Evolutionary conservation across 2,113 vertebrate species (phyloP).

Genomic region (Lophius piscatorius): DNA sequence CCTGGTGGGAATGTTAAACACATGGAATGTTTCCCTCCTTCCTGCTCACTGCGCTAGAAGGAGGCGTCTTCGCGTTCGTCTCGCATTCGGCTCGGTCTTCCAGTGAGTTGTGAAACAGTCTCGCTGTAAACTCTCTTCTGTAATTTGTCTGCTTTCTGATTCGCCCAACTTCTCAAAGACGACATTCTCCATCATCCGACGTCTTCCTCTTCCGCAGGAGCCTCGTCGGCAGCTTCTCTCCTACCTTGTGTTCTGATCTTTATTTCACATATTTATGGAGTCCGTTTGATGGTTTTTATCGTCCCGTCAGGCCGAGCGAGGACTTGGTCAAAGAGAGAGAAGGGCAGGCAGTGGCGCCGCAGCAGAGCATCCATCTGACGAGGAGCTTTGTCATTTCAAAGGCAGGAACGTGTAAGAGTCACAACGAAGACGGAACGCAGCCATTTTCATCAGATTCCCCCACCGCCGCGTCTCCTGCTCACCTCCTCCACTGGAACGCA

Average conservation of each 20-base stretch:
- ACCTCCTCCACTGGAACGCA: conserved; percentile 24
- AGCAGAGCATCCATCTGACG: conserved; percentile 30
- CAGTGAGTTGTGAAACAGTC: conserved; percentile 46
- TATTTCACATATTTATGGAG: conserved; percentile 60
- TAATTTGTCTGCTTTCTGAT: conserved; percentile 28
- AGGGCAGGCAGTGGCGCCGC: conserved; percentile 23
- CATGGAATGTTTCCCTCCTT: conserved; percentile 9
- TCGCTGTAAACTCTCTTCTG: conserved; percentile 10
- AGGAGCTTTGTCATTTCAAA: conserved; percentile 50
- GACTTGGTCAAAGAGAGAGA: conserved; percentile 44
- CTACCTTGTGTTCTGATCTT: conserved; percentile 44
- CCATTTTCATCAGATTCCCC: conserved; percentile 40
- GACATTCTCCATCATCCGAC: conserved; percentile 21
- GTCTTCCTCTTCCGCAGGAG: conserved; percentile 19
- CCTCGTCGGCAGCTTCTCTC: conserved; percentile 28
- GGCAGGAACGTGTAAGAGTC: conserved; percentile 39
- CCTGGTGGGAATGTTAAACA: conserved; percentile 5
- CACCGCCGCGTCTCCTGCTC: conserved; percentile 18
- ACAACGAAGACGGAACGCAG: conserved; percentile 41
- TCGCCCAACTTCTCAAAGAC: conserved; percentile 24
- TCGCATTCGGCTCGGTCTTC: conserved; percentile 33
- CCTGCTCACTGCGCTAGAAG: conserved; percentile 21
- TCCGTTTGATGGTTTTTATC: conserved; percentile 58
- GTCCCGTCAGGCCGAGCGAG: conserved; percentile 42
- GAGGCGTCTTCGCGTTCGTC: not conserved